These are phyloP conservation scores for Tribolium madens DNA, from an alignment of 1,140 invertebrate species.

Conservation along the genomic window DNA sequence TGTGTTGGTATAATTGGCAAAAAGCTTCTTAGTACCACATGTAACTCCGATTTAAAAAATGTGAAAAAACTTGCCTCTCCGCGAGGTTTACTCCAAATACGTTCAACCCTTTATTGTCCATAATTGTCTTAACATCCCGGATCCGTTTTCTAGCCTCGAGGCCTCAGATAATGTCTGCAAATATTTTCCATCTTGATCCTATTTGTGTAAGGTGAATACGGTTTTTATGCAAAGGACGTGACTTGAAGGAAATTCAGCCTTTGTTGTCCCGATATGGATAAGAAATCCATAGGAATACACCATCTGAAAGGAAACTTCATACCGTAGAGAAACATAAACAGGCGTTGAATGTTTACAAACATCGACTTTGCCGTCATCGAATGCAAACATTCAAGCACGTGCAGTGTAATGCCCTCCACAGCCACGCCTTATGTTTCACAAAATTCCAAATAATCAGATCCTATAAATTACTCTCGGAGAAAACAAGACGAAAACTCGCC, in stretches of 20 bases:
- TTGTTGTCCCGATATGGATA: constrained; percentile 37
- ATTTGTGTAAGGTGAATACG: constrained; percentile 29
- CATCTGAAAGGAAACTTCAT: constrained; percentile 43
- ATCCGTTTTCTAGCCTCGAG: neutral
- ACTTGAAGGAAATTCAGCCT: constrained; percentile 28
- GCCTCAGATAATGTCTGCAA: constrained; percentile 19
- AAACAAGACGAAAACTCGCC: neutral
- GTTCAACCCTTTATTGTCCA: neutral
- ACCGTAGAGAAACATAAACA: constrained; percentile 40
- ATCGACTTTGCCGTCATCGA: constrained; percentile 24
- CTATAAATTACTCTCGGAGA: neutral
- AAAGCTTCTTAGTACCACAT: too few species aligned
- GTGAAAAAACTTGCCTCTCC: too few species aligned
- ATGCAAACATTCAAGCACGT: constrained; percentile 26
- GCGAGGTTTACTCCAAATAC: neutral
- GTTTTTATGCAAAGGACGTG: constrained; percentile 31
- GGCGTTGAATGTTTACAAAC: constrained; percentile 40
- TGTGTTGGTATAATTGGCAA: too few species aligned
- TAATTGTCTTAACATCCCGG: neutral
- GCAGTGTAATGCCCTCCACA: constrained; percentile 7
- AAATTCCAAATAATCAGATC: neutral
- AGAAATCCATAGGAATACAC: constrained; percentile 31
- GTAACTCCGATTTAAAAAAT: too few species aligned
- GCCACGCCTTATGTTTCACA: neutral
- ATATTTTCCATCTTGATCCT: constrained; percentile 36